phyloP scores from a whole-genome alignment of 1,140 invertebrate genomes.

The Chlorops oryzae region DNA sequence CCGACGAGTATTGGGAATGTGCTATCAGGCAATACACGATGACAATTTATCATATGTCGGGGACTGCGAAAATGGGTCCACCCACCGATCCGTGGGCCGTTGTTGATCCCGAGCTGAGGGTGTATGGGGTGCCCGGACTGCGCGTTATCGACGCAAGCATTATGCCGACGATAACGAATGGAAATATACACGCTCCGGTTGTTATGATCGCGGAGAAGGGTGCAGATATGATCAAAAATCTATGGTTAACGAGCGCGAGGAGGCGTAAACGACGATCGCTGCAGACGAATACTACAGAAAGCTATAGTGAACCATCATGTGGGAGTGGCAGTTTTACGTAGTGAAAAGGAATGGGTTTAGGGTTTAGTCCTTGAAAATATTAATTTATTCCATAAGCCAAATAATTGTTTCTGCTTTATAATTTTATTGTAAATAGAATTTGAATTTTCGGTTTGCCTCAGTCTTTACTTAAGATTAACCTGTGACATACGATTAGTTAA shows the following conservation, averaged over 20 bases:
- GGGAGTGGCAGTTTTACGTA: too few relatives aligned
- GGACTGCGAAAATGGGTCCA: constrained; percentile 81
- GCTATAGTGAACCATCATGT: not conserved
- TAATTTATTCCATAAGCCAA: too few relatives aligned
- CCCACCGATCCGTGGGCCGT: constrained; percentile 69
- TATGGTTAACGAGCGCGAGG: constrained; percentile 53
- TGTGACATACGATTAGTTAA: too few relatives aligned
- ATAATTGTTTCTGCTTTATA: too few relatives aligned
- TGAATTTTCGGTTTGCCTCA: too few relatives aligned
- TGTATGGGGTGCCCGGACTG: constrained; percentile 67
- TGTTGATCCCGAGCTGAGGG: constrained; percentile 70
- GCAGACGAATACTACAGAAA: not conserved
- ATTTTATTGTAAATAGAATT: too few relatives aligned
- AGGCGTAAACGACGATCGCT: not conserved
- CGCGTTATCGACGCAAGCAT: constrained; percentile 53
- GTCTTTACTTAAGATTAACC: too few relatives aligned
- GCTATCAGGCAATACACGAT: constrained; percentile 72
- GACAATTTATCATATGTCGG: constrained; percentile 81
- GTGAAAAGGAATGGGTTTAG: too few relatives aligned
- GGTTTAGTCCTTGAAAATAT: too few relatives aligned
- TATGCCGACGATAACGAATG: constrained; percentile 63
- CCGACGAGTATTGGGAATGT: constrained; percentile 81
- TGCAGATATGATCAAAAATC: constrained; percentile 74
- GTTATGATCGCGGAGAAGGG: constrained; percentile 94
- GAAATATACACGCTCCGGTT: constrained; percentile 78